A percentile compares a stretch with the other conserved stretches of the same genome.
These are phyloP conservation scores for Podarcis raffonei DNA, from an alignment of 2,113 vertebrate species.

Conservation along the genomic window DNA sequence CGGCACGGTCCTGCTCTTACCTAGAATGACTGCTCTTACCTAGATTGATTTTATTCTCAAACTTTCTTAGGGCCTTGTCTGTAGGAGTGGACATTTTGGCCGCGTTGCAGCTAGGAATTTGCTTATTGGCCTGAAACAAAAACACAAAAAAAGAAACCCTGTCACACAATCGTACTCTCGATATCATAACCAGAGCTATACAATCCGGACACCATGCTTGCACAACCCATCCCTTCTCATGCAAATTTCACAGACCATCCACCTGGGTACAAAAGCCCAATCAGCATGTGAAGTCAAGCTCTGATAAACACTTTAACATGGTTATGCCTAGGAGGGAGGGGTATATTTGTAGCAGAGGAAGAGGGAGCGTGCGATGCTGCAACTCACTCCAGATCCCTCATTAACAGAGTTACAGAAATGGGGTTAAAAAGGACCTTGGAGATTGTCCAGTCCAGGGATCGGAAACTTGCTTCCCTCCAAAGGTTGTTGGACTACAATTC, in stretches of 20 bases:
- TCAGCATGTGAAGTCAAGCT: not conserved
- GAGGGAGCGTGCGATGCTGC: not conserved
- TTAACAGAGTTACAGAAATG: not conserved
- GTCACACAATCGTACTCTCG: not conserved
- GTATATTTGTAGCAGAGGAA: not conserved
- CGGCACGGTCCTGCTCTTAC: not conserved
- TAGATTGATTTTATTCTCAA: constrained; percentile 85
- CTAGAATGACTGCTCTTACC: constrained; percentile 73
- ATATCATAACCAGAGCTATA: not conserved
- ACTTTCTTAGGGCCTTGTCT: constrained; percentile 81
- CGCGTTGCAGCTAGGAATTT: constrained; percentile 63
- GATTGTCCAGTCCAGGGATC: no score
- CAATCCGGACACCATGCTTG: not conserved
- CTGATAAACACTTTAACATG: not conserved
- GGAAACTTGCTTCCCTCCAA: no score
- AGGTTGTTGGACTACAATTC: no score
- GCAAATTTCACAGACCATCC: not conserved
- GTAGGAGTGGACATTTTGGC: constrained; percentile 79
- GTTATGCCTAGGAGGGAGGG: not conserved
- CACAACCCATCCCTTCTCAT: not conserved
- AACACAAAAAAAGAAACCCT: not conserved
- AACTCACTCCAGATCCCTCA: not conserved
- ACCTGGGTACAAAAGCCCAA: not conserved
- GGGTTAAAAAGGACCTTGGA: no score
- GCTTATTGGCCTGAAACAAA: constrained; percentile 78